These are phyloP conservation scores for Mico argentatus DNA, from an alignment of 2,797 vertebrate genomes.

Conservation along the genomic window DNA sequence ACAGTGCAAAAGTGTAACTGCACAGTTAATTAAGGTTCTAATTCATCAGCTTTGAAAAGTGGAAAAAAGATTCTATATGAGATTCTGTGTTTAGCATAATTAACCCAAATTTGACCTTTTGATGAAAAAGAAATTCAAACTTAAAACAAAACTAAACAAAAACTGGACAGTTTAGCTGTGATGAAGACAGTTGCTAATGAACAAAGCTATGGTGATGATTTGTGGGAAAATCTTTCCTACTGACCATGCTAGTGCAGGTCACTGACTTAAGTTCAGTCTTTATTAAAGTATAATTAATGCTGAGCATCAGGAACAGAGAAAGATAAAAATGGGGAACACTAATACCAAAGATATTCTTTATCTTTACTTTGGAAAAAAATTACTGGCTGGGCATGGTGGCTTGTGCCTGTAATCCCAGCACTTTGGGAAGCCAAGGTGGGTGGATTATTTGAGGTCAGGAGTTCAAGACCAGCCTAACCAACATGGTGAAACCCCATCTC, in stretches of 20 bases:
- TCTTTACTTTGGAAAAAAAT: not conserved
- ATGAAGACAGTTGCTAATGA: not conserved
- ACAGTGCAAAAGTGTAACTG: not conserved
- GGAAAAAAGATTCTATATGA: conserved; percentile 14
- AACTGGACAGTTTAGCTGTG: not conserved
- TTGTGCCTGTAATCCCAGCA: too few species aligned
- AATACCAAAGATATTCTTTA: not conserved
- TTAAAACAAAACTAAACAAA: not conserved
- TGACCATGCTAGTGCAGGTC: not conserved
- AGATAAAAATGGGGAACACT: not conserved
- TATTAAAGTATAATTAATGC: not conserved
- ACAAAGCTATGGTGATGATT: not conserved
- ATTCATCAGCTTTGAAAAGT: conserved; percentile 14
- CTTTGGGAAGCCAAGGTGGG: too few species aligned
- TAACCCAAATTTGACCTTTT: conserved; percentile 48
- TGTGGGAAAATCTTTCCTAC: not conserved
- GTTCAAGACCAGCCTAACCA: too few species aligned
- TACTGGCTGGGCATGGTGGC: too few species aligned
- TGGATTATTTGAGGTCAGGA: too few species aligned
- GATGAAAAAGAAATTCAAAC: conserved; percentile 11
- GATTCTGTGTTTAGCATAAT: not conserved
- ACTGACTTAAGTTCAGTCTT: not conserved
- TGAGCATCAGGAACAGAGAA: not conserved
- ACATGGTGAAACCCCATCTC: too few species aligned
- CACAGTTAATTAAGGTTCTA: conserved; percentile 29